Evolutionary conservation across 2,797 vertebrate genomes (phyloP), one percentile per base, ranked within the genome.

Genomic region (Gobionotothen gibberifrons): DNA sequence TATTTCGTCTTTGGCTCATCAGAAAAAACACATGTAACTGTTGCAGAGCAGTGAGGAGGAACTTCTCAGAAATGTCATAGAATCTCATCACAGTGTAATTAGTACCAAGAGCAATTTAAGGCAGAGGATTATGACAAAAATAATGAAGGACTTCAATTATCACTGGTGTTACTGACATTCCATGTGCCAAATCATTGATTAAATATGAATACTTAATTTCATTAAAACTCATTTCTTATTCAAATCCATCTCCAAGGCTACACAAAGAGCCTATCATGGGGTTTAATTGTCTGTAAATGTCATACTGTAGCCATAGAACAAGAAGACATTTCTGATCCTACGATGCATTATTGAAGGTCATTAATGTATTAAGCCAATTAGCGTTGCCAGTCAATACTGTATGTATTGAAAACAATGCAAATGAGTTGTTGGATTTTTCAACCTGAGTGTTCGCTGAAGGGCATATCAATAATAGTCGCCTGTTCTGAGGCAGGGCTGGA

Each of bases 121-220:
- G 13, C 17, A 43, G 59, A 82, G 60, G 79, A 63, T 62, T 73
- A 43, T 36, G 48, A 74, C 17, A 52, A 16, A 62, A 77, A 81
- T 69, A 64, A 79, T 68, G 44, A 26, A 57, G 48, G 8, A 48
- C 59, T 61, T 51, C 48, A 68, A 72, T 83, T 60, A 82, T 67
- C 39, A 56, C 29, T 22, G 15, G 39, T 59, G 63, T 60, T 54
- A 68, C 42, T 48, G 62, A 51, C 42, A 76, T 52, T 70, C 44
- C 56, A 26, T 48, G 66, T 59, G 16, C 22, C 49, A 60, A 67
- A 79, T 66, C 52, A 79, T 52, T 76, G 57, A 79, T 79, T 81
- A 81, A 79, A 82, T 49, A 77, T 80, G 61, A 83, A 85, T 74
- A 62, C 64, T 67, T 76, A 26, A 74, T 79, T 74, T 69, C 15